Conservation (phyloP, 2,113 vertebrate genomes). For the Gila orcuttii region DNA sequence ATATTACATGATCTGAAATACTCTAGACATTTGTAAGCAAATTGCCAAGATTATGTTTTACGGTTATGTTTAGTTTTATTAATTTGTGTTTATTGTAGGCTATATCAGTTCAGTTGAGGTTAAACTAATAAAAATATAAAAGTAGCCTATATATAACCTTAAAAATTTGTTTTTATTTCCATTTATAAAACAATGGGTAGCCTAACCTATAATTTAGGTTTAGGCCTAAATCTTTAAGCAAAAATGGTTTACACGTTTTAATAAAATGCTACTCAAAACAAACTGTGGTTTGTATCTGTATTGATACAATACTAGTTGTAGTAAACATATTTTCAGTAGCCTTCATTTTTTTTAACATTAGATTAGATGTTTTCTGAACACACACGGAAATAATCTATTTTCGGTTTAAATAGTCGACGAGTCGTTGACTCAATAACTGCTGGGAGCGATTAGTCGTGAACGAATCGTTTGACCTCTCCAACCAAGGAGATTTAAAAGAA, state of each 20-base stretch:
- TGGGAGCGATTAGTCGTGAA: background rate
- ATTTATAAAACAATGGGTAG: too few species aligned
- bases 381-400: background rate
- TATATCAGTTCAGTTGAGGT: too few species aligned
- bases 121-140: too few species aligned
- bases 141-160: too few species aligned
- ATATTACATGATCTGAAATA: too few species aligned
- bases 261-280: background rate
- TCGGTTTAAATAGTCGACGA: background rate
- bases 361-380: background rate
- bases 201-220: too few species aligned
- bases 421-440: background rate
- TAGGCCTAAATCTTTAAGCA: background rate
- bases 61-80: too few species aligned
- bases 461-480: background rate
- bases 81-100: too few species aligned
- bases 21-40: too few species aligned
- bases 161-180: too few species aligned
- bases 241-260: background rate
- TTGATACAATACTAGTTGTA: background rate
- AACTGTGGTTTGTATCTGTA: background rate
- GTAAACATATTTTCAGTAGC: background rate
- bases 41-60: too few species aligned
- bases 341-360: background rate
- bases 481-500: background rate